phyloP scores from a whole-genome alignment of 2,888 invertebrate genomes.

The Drosophila siamana region DNA sequence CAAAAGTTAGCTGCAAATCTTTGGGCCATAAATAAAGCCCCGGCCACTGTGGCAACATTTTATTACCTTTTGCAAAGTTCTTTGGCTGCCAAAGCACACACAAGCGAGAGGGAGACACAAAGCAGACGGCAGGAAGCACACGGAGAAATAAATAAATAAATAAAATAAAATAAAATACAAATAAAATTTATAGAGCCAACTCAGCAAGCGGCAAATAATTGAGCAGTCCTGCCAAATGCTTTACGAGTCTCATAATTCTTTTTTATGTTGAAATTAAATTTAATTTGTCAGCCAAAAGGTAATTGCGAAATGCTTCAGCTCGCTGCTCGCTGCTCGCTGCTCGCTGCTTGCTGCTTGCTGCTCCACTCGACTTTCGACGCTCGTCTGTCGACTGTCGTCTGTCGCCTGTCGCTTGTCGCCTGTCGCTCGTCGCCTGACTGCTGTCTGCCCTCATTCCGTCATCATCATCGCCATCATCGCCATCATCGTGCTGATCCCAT shows the following conservation, averaged over 20 bases:
- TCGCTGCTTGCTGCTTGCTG: no score
- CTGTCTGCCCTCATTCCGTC: constrained; percentile 13
- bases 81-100: constrained; percentile 22
- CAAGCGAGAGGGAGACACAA: no score
- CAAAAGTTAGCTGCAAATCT: constrained; percentile 58
- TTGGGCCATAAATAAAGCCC: constrained; percentile 66
- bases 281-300: constrained; percentile 63
- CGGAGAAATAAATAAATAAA: constrained; percentile 42
- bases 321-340: no score
- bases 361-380: background rate
- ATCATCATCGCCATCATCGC: constrained; percentile 13
- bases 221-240: constrained; percentile 58
- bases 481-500: background rate
- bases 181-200: constrained; percentile 66
- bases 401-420: background rate
- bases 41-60: constrained; percentile 42
- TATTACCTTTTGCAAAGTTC: constrained; percentile 69
- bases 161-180: constrained; percentile 53
- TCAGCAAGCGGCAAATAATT: constrained; percentile 64
- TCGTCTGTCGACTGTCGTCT: background rate
- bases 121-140: constrained; percentile 9
- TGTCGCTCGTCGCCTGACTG: background rate
- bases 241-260: constrained; percentile 59
- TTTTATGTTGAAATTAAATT: constrained; percentile 64
- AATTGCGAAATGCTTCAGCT: constrained; percentile 53